These are phyloP conservation scores for Drosophila mettleri DNA, from an alignment of 2,888 invertebrate genomes.

Conservation along the genomic window DNA sequence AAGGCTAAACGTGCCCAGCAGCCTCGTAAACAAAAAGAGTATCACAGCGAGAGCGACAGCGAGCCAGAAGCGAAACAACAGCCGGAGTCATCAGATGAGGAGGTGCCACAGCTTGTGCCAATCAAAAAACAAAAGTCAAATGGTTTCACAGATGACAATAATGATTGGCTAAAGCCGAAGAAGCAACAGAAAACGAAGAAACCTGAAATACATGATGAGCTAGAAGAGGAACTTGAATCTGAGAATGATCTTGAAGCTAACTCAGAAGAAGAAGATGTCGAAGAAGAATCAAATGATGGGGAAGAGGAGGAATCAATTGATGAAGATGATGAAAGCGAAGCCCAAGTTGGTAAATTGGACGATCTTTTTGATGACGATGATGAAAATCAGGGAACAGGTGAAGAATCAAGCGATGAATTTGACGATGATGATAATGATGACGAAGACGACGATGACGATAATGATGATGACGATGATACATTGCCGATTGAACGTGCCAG, in stretches of 20 bases:
- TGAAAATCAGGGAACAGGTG: constrained; percentile 48
- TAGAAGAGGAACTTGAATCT: constrained; percentile 56
- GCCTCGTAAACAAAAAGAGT: constrained; percentile 66
- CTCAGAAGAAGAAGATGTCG: constrained; percentile 49
- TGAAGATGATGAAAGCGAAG: constrained; percentile 64
- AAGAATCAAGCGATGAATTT: constrained; percentile 75
- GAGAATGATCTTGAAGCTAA: constrained; percentile 54
- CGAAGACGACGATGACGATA: constrained; percentile 80
- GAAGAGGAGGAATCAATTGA: constrained; percentile 42
- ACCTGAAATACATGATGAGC: constrained; percentile 26
- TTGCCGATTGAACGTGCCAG: constrained; percentile 95
- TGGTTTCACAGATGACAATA: constrained; percentile 90
- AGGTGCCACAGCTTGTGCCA: constrained; percentile 50
- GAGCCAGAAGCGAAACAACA: constrained; percentile 68
- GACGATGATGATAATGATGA: constrained; percentile 84
- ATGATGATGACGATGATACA: constrained; percentile 88
- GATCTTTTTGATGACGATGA: constrained; percentile 77
- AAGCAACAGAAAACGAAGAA: constrained; percentile 61
- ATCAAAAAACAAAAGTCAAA: constrained; percentile 54
- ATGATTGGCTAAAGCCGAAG: constrained; percentile 89
- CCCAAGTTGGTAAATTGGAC: constrained; percentile 80
- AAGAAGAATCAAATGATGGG: constrained; percentile 59
- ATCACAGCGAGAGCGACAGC: constrained; percentile 82
- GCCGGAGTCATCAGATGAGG: constrained; percentile 67
- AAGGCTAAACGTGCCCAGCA: constrained; percentile 56